These are phyloP conservation scores for Calephelis virginiensis DNA, from an alignment of 1,140 invertebrate genomes.

Conservation along the genomic window DNA sequence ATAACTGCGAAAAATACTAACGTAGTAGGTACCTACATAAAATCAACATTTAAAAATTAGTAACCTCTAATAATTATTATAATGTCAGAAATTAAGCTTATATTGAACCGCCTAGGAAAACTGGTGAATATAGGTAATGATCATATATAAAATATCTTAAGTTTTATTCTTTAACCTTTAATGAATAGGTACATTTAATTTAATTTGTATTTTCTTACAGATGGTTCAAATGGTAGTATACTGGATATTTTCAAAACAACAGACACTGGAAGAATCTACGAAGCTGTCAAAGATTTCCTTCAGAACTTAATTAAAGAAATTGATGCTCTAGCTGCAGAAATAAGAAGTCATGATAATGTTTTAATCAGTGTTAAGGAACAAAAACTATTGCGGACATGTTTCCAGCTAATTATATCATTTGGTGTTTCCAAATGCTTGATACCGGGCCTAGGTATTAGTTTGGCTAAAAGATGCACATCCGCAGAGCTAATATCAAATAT, in stretches of 20 bases:
- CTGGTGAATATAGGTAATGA: neutral
- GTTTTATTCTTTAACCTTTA: constrained; percentile 21
- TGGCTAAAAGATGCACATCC: constrained; percentile 62
- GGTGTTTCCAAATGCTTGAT: constrained; percentile 83
- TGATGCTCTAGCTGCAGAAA: constrained; percentile 44
- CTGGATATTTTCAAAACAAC: constrained; percentile 29
- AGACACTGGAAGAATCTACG: constrained; percentile 25
- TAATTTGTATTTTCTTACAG: constrained; percentile 35
- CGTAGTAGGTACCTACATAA: too few relatives aligned
- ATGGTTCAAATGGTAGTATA: constrained; percentile 35
- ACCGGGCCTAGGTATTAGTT: constrained; percentile 81
- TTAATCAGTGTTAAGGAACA: constrained; percentile 81
- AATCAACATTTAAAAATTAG: neutral
- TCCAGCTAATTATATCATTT: constrained; percentile 81
- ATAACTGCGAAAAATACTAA: too few relatives aligned
- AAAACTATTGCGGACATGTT: constrained; percentile 73
- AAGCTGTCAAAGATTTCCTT: constrained; percentile 43
- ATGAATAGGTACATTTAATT: neutral
- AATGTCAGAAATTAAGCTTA: neutral
- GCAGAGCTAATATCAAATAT: constrained; percentile 39
- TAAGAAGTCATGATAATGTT: constrained; percentile 62
- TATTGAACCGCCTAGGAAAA: constrained; percentile 1
- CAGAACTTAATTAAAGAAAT: constrained; percentile 60
- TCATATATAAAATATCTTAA: constrained; percentile 4
- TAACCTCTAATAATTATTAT: neutral